Evolutionary conservation across 2,888 invertebrate genomes (phyloP), one percentile per base, ranked within the genome.

Genomic region (Liposcelis brunnea): DNA sequence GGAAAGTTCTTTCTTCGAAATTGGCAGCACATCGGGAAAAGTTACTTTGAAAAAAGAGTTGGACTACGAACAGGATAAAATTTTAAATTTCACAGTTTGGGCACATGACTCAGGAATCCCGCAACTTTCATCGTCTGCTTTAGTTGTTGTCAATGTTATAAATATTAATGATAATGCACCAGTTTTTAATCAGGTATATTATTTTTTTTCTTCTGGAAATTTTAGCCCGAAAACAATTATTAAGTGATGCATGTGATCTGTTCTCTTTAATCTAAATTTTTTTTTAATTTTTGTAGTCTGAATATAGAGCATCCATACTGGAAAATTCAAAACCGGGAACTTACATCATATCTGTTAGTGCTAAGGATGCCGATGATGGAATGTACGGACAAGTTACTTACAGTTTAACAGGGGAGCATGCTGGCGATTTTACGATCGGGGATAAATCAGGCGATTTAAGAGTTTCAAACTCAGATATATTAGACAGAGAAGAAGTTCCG

Each of bases 101-200:
- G 91, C 86, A 0, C 81, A 74, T 53, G 94, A 94, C 62, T 80
- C 81, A 0, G 93, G 93, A 2, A 75, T 84, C 1, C 93, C 93
- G 0, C 80, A 81, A 55, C 66, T 85, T 40, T 80, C 84, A 2
- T 71, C 86, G 0, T 71, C 79, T 0, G 89, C 90, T 0, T 71
- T 75, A 5, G 76, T 94, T 1, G 69, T 70, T 5, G 83, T 93
- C 0, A 74, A 75, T 42, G 70, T 94, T 2, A 67, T 76, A 31
- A 91, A 93, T 58, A 72, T 85, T 0, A 93, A 94, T 55, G 91
- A 93, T 55, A 85, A 87, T 57, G 78, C 80, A 57, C 93, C 93
- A 0, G 67, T 69, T 42, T 93, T 93, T 60, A 68, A 69, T 1
- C 69, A 74, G 49, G 64, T 70, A 42, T 63, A 65, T 40, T 26